A percentile compares a stretch with the other conserved stretches of the same genome.
These are phyloP conservation scores for Arctocebus calabarensis DNA, from an alignment of 2,797 vertebrate species.

Conservation along the genomic window DNA sequence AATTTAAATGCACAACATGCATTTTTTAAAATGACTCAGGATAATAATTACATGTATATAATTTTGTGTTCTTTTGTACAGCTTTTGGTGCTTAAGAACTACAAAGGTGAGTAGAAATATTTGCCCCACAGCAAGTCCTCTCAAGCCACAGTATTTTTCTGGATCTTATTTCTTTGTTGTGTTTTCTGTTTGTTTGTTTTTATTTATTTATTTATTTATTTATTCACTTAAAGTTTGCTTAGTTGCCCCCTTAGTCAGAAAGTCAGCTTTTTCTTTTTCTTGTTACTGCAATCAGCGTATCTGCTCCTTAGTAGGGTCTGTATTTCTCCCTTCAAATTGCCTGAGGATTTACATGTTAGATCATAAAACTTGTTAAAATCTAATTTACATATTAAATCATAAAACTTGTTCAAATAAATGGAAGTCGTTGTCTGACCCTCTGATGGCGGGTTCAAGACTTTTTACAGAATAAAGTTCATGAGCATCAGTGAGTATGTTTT, in stretches of 20 bases:
- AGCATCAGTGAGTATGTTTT: background rate
- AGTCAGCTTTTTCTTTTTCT: background rate
- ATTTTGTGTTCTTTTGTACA: background rate
- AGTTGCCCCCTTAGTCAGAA: background rate
- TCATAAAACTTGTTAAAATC: background rate
- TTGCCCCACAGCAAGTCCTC: background rate
- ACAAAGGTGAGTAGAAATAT: background rate
- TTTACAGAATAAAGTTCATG: background rate
- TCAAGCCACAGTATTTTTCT: background rate
- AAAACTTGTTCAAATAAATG: conserved; percentile 13
- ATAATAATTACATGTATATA: background rate
- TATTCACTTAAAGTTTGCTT: background rate
- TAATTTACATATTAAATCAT: background rate
- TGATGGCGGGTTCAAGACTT: background rate
- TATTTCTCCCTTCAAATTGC: background rate
- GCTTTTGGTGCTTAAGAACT: background rate
- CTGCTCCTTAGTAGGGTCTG: background rate
- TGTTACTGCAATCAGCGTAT: background rate
- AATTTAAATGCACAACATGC: background rate
- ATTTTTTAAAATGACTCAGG: background rate
- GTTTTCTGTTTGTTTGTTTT: background rate
- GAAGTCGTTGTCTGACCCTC: background rate
- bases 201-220: background rate
- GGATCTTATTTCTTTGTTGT: background rate
- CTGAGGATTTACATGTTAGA: background rate